Conservation (phyloP, 2,113 vertebrate species). For the Phylloscopus trochiloides region DNA sequence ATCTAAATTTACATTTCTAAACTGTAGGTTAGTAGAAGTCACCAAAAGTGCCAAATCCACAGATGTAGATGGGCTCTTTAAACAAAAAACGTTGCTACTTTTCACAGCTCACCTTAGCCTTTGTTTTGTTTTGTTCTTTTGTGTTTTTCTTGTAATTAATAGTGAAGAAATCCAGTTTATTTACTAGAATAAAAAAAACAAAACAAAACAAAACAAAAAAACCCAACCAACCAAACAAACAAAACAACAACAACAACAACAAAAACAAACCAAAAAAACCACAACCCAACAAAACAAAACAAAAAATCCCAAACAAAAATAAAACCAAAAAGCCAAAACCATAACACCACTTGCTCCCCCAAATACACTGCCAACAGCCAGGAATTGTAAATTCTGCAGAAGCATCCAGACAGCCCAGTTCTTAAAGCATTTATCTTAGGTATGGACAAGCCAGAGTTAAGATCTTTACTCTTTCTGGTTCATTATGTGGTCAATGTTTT, state of each 20-base stretch:
- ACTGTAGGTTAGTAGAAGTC: background rate
- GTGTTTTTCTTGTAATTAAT: background rate
- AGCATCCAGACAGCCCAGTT: background rate
- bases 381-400: background rate
- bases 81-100: background rate
- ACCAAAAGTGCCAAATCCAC: background rate
- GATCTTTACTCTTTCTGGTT: background rate
- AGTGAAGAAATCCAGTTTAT: background rate
- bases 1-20: background rate
- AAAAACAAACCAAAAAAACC: background rate
- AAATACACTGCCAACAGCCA: background rate
- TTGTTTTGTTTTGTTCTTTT: background rate
- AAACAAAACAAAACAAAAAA: background rate
- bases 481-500: background rate
- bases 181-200: background rate
- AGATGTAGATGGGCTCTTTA: background rate
- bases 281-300: background rate
- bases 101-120: background rate
- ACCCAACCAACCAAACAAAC: background rate
- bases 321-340: background rate
- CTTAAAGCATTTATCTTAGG: background rate
- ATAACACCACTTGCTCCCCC: accelerated
- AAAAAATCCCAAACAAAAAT: background rate
- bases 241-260: too few species aligned
- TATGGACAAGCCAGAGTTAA: background rate